A percentile compares a stretch with the other conserved stretches of the same genome.
Evolutionary conservation across 2,888 invertebrate species (phyloP).

Genomic region (Ornithoptera alexandrae): DNA sequence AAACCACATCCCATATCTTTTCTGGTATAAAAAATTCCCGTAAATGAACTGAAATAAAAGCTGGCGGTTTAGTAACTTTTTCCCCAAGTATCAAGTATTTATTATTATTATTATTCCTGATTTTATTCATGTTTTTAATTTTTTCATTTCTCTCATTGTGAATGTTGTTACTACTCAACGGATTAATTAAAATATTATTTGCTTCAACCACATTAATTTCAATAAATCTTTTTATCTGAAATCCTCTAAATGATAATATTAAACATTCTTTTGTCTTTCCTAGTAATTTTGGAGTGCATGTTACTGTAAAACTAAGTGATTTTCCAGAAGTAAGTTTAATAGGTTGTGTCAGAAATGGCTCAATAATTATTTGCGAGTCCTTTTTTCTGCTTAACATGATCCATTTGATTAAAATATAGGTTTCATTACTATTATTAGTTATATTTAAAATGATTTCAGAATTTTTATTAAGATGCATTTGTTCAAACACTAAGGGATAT

Average conservation of each 20-base stretch:
- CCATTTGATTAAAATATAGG: conserved; percentile 70
- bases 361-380: conserved; percentile 75
- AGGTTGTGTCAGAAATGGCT: conserved; percentile 55
- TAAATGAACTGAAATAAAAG: conserved; percentile 81
- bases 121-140: conserved; percentile 47
- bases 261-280: conserved; percentile 82
- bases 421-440: conserved; percentile 67
- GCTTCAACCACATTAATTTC: conserved; percentile 71
- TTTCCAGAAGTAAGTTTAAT: conserved; percentile 62
- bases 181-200: conserved; percentile 30
- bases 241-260: conserved; percentile 80
- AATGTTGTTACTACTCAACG: not conserved
- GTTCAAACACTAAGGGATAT: conserved; percentile 68
- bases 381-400: conserved; percentile 73
- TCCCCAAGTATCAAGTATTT: conserved; percentile 76
- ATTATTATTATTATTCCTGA: conserved; percentile 44
- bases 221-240: conserved; percentile 81
- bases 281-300: conserved; percentile 79
- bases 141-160: conserved; percentile 41
- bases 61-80: conserved; percentile 66
- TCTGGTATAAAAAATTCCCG: conserved; percentile 72
- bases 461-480: conserved; percentile 60
- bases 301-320: conserved; percentile 65
- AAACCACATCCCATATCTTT: conserved; percentile 64
- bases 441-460: conserved; percentile 48